Base-by-base conservation (phyloP, 2,888 invertebrate genomes). In the Eupithecia tripunctaria region DNA sequence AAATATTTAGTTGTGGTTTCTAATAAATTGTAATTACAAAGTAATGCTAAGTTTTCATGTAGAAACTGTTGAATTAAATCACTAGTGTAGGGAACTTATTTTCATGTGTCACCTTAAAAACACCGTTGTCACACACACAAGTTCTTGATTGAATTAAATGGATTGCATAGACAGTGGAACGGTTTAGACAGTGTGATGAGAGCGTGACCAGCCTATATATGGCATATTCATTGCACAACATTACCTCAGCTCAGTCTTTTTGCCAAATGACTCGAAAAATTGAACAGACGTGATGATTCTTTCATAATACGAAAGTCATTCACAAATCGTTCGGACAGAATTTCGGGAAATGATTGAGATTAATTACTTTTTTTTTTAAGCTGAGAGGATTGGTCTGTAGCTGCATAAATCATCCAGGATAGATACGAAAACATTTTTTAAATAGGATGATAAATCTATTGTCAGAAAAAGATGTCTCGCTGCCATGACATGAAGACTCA, bases 201-300 rank as follows among this genome's bases (percentile, higher is more conserved):
- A 29, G 36, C 36, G 41, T 41, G 38, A 14, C 64, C 21, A 64
- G 64, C 14, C n/a, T n/a, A 36, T 12, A 14, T 5, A 18, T 12
- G 1, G 15, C 59, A 27, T 14, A 10, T 21, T 21, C 10, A 51
- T n/a, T n/a, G 18, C 86, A 89, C 86, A 85, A 89, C 91, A 90
- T 91, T 91, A 91, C 86, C 82, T 84, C 70, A 70, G 76, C 68
- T 67, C 82, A 84, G 84, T 77, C 78, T 82, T 84, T 86, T 86
- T 85, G 79, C 76, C 75, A 85, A 84, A 85, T 84, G 82, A 83
- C 80, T 80, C 74, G 78, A 82, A 82, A 86, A 88, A 87, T 87
- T 84, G 78, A 79, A 74, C 80, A 76, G 81, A 80, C 78, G 76
- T 66, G 71, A 78, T 72, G 73, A 71, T 78, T 73, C 65, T 63